Evolutionary conservation across 2,797 vertebrate species (phyloP).

Genomic region (Sebastes itinus): DNA sequence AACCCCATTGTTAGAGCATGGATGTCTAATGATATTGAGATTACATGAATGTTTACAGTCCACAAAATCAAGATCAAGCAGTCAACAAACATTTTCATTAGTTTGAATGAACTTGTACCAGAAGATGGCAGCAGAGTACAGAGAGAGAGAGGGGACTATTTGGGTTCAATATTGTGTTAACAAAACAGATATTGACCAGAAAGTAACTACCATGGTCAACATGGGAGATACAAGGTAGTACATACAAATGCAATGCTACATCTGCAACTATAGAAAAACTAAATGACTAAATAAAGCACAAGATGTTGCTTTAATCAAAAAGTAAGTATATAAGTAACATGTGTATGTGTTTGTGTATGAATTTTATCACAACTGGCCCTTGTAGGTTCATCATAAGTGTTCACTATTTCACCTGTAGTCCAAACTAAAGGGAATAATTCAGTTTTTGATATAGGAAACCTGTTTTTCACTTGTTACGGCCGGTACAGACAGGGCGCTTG

Average conservation of each 20-base stretch:
- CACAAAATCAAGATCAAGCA: neutral
- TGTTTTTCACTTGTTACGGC: too few species aligned
- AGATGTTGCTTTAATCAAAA: neutral
- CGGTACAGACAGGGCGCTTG: too few species aligned
- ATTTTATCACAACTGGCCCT: neutral
- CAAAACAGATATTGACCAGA: neutral
- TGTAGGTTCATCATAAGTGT: too few species aligned
- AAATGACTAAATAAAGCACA: neutral
- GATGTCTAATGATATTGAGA: neutral
- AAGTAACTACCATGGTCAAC: neutral
- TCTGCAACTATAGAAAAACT: neutral
- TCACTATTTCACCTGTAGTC: too few species aligned
- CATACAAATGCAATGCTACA: neutral
- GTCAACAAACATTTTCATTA: neutral
- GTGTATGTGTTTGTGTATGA: neutral
- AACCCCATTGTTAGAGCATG: neutral
- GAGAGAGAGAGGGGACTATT: neutral
- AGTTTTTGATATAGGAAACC: too few species aligned
- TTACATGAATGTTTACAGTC: neutral
- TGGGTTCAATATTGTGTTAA: neutral
- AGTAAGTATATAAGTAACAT: neutral
- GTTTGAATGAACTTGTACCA: neutral
- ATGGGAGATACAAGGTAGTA: neutral
- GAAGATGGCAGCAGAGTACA: conserved; percentile 38
- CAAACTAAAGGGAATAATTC: too few species aligned